Evolutionary conservation across 2,113 vertebrate genomes (phyloP).

Genomic region (Apodemus speciosus): DNA sequence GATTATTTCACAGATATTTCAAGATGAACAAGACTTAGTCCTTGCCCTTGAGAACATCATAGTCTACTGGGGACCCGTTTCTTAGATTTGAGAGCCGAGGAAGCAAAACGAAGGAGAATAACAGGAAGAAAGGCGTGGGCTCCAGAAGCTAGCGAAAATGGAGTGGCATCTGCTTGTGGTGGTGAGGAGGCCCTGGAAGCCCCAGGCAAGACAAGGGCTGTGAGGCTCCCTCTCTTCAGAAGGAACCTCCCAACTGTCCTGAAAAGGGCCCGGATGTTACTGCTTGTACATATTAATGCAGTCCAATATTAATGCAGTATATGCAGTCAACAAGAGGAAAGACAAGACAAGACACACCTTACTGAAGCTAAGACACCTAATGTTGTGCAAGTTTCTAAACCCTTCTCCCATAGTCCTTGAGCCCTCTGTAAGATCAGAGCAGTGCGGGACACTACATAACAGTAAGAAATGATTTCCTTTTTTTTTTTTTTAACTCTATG

Average conservation of each 20-base stretch:
- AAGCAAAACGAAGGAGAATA: not conserved
- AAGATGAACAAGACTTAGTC: not conserved
- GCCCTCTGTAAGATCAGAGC: not conserved
- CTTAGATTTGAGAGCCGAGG: not conserved
- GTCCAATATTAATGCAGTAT: not conserved
- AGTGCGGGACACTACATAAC: not conserved
- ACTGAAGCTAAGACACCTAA: not conserved
- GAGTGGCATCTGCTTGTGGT: too few relatives aligned
- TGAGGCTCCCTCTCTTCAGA: not conserved
- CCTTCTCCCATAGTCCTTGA: not conserved
- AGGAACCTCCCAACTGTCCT: not conserved
- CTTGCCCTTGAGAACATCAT: not conserved
- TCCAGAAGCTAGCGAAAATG: not conserved
- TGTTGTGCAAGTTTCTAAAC: not conserved
- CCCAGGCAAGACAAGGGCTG: not conserved
- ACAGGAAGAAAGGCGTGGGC: not conserved
- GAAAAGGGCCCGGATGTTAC: too few relatives aligned
- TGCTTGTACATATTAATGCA: not conserved
- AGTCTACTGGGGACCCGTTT: not conserved
- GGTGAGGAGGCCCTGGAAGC: accelerated
- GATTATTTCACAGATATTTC: too few relatives aligned
- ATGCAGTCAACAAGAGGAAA: not conserved
- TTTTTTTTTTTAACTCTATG: not conserved
- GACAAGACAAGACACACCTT: not conserved
- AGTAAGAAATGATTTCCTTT: not conserved